Evolutionary conservation across 2,113 vertebrate species (phyloP).

Genomic region (Oophaga pumilio): DNA sequence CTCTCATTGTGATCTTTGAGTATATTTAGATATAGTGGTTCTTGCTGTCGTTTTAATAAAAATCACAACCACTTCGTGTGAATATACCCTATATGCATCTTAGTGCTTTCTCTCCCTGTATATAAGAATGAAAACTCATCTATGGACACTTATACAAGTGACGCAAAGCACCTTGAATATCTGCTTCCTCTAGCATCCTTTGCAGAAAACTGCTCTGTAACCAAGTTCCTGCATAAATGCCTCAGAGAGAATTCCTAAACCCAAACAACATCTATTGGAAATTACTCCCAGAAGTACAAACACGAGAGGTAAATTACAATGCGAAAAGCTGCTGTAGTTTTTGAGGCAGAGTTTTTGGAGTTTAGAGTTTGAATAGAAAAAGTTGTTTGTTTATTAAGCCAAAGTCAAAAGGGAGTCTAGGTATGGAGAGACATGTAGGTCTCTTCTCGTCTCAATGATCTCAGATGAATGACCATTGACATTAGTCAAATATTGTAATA

Average conservation of each 20-base stretch:
- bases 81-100: no score
- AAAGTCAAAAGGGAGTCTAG: no score
- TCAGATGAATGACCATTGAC: no score
- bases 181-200: slow-evolving; percentile 19
- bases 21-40: no score
- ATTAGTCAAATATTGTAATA: no score
- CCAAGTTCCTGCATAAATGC: slow-evolving; percentile 26
- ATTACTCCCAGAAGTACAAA: neutral
- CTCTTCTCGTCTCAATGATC: no score
- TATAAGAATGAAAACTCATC: neutral
- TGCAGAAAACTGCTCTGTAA: slow-evolving; percentile 22
- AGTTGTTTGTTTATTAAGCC: no score
- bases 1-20: neutral
- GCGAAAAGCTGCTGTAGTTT: neutral
- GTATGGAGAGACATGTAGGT: neutral
- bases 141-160: neutral
- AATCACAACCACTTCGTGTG: no score
- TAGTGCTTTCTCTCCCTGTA: neutral
- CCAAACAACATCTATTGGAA: neutral
- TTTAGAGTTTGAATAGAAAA: neutral
- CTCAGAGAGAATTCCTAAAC: neutral
- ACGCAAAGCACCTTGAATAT: slow-evolving; percentile 36
- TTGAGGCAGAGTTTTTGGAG: neutral
- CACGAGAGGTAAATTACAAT: neutral
- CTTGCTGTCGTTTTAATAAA: no score